Evolutionary conservation across 2,797 vertebrate species (phyloP).

Genomic region (Paguma larvata): DNA sequence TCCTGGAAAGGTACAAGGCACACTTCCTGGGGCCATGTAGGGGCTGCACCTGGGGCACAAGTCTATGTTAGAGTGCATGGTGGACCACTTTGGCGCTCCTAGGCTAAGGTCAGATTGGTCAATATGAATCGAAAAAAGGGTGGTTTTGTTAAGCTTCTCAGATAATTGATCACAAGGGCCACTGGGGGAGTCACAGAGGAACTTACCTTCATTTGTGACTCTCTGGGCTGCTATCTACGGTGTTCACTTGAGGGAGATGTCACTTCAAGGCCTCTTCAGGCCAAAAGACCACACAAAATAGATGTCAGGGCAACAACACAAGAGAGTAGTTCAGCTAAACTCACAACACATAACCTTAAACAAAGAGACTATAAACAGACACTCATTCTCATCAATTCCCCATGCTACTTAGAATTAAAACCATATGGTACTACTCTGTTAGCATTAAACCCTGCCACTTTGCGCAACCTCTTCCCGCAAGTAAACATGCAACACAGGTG

Average conservation of each 20-base stretch:
- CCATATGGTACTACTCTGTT: neutral
- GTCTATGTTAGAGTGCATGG: too few species aligned
- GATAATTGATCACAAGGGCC: neutral
- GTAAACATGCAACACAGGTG: neutral
- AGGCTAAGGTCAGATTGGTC: neutral
- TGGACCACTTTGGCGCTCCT: neutral
- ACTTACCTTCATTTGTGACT: neutral
- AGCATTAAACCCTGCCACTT: neutral
- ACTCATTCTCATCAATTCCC: neutral
- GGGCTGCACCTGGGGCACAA: neutral
- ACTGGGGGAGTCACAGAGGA: neutral
- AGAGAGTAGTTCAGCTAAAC: neutral
- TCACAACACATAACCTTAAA: neutral
- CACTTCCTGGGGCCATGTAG: neutral
- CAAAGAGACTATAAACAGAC: neutral
- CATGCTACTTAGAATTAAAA: too few species aligned
- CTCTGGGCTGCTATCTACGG: neutral
- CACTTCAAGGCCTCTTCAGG: neutral
- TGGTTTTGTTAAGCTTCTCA: neutral
- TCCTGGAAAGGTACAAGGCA: neutral
- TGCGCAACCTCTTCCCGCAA: neutral
- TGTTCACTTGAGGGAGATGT: neutral
- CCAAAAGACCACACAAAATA: neutral
- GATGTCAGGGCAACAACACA: neutral
- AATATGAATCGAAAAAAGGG: neutral